Evolutionary conservation across 1,140 invertebrate genomes (phyloP).

Genomic region (Pseudomyrmex sp.): DNA sequence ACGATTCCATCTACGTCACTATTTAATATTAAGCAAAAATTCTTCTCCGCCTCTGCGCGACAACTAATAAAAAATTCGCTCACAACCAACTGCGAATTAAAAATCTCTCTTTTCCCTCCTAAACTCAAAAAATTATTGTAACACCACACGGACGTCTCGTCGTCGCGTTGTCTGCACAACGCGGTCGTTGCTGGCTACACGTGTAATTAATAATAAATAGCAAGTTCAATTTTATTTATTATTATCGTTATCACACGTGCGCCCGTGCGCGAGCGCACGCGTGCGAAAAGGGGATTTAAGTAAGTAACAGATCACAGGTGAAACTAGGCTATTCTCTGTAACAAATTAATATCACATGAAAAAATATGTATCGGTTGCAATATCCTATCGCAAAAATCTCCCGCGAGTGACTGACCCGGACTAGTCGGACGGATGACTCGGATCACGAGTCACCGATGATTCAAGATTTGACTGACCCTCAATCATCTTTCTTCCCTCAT

Average conservation of each 20-base stretch:
- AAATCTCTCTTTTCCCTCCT: not conserved
- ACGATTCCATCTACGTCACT: conserved; percentile 18
- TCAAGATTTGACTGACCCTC: conserved; percentile 60
- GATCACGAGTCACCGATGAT: conserved; percentile 69
- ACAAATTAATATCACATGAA: conserved; percentile 82
- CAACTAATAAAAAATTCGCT: conserved; percentile 51
- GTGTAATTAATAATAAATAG: conserved; percentile 59
- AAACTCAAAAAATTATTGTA: conserved; percentile 74
- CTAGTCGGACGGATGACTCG: conserved; percentile 75
- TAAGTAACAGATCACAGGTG: conserved; percentile 82
- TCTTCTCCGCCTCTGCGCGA: not conserved
- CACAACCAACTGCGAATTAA: conserved; percentile 65
- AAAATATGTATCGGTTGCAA: conserved; percentile 80
- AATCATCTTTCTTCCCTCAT: conserved; percentile 27
- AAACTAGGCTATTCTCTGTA: conserved; percentile 80
- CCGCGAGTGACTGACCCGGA: conserved; percentile 63
- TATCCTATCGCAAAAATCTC: conserved; percentile 67
- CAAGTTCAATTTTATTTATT: conserved; percentile 56
- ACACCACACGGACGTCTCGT: conserved; percentile 75
- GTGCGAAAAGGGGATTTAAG: conserved; percentile 69
- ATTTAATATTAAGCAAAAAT: conserved; percentile 56
- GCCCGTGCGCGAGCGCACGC: conserved; percentile 57
- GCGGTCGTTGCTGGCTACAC: conserved; percentile 67
- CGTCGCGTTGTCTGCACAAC: conserved; percentile 38
- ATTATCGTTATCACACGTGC: conserved; percentile 66